A percentile compares a stretch with the other conserved stretches of the same genome.
phyloP scores from a whole-genome alignment of 2,888 invertebrate species.

The Theristus sp. region DNA sequence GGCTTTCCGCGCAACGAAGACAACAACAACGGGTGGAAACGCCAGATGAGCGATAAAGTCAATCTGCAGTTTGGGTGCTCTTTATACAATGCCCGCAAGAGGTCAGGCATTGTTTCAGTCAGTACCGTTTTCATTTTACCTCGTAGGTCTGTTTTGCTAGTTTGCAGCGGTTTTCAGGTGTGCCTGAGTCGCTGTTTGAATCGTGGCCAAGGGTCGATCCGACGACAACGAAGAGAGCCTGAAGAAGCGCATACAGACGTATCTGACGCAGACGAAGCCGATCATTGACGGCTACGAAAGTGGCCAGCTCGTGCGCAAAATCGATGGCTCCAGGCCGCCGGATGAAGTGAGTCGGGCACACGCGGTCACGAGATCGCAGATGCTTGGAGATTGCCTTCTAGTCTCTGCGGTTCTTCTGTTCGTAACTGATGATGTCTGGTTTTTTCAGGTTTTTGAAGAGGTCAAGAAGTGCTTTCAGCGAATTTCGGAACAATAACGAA shows the following conservation, averaged over 20 bases:
- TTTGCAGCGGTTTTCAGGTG: too few relatives aligned
- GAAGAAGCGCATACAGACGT: constrained; percentile 44
- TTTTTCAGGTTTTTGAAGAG: too few relatives aligned
- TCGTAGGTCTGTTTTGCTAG: too few relatives aligned
- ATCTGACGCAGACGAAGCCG: constrained; percentile 12
- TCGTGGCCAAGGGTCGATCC: constrained; percentile 64
- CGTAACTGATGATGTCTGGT: too few relatives aligned
- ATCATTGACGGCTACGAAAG: constrained; percentile 27
- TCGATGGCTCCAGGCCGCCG: constrained; percentile 19
- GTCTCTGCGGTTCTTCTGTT: too few relatives aligned
- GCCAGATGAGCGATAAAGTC: constrained; percentile 53
- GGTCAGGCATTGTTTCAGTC: constrained; percentile 27
- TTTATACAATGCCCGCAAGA: constrained; percentile 74
- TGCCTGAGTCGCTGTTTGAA: constrained; percentile 69
- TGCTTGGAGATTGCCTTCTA: too few relatives aligned
- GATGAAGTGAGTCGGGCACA: too few relatives aligned
- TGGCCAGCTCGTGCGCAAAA: constrained; percentile 20
- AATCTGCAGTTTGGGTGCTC: constrained; percentile 59
- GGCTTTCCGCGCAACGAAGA: constrained; percentile 94
- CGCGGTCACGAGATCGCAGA: too few relatives aligned
- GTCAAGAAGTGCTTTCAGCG: too few relatives aligned
- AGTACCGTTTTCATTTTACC: too few relatives aligned
- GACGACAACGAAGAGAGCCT: constrained; percentile 81
- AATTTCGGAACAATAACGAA: too few relatives aligned
- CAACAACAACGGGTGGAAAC: constrained; percentile 83